phyloP scores from a whole-genome alignment of 2,113 vertebrate genomes.

The Phaethon lepturus region DNA sequence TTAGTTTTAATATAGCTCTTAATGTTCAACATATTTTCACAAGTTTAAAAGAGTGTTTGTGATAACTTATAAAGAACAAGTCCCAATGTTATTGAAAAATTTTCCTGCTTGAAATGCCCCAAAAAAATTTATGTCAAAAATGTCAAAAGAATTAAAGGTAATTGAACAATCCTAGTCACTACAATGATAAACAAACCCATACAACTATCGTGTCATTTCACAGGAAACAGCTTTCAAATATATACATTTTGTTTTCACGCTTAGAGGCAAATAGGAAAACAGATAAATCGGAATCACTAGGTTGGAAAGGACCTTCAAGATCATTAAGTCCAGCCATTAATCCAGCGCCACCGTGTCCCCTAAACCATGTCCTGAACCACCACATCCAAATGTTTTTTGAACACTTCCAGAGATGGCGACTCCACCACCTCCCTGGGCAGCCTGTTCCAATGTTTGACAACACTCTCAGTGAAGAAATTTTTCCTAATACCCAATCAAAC shows the following conservation, averaged over 20 bases:
- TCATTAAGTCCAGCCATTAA: too few species aligned
- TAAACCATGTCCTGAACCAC: too few species aligned
- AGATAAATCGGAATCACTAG: not conserved
- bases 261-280: not conserved
- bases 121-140: not conserved
- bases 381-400: too few species aligned
- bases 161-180: not conserved
- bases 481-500: too few species aligned
- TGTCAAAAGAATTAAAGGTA: not conserved
- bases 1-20: not conserved
- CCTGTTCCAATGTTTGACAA: too few species aligned
- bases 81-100: not conserved
- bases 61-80: not conserved
- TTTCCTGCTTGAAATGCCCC: not conserved
- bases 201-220: not conserved
- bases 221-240: constrained; percentile 7
- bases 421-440: too few species aligned
- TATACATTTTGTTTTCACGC: not conserved
- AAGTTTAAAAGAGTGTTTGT: not conserved
- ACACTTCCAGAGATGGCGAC: too few species aligned
- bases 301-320: too few species aligned
- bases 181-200: not conserved
- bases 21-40: not conserved
- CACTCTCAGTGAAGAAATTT: too few species aligned
- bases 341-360: too few species aligned